Evolutionary conservation across 2,888 invertebrate species (phyloP), one percentile per base, ranked within the genome.

Genomic region (Drosophila leonis): DNA sequence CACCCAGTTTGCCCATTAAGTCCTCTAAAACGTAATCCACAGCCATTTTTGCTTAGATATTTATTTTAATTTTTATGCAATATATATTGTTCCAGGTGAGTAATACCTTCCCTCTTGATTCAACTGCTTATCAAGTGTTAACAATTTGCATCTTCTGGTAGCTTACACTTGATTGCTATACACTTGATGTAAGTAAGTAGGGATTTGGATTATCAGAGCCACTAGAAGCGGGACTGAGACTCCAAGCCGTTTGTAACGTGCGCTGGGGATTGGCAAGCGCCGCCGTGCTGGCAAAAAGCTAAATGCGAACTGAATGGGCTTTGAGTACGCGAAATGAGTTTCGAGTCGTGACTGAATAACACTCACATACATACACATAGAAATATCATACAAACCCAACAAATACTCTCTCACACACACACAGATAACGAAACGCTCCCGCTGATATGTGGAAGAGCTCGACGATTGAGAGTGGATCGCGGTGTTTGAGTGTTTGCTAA

Each of bases 1-100:
- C 86, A 95, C 95, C 95, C 85, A 95, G 93, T 91, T 95, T 95
- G 84, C 94, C 95, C 95, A 95, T 95, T 91, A 95, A 94, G 82
- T 95, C 95, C 90, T 95, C 95, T 63, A 95, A 90, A 33, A 95
- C 95, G 87, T 94, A 94, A 93, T 95, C 95, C 91, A 95, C 94
- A 88, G 95, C 95, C 95, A 95, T 95, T 60, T 49, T 81, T 49
- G 6, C 8, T 61, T 18, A n/a, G n/a, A 27, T 41, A 20, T 18
- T 13, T 31, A 7, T 18, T 15, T 13, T 15, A 15, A 3, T 8
- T 15, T 8, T 24, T 15, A 15, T 24, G 4, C 44, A 44, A 15
- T 15, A 8, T 24, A 15, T 24, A 35, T 39, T 39, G n/a, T n/a
- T 33, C 13, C 51, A 37, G 31, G 7, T 51, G 35, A 31, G 13